A percentile compares a stretch with the other conserved stretches of the same genome.
phyloP scores from a whole-genome alignment of 2,797 vertebrate species.

The Falco columbarius region DNA sequence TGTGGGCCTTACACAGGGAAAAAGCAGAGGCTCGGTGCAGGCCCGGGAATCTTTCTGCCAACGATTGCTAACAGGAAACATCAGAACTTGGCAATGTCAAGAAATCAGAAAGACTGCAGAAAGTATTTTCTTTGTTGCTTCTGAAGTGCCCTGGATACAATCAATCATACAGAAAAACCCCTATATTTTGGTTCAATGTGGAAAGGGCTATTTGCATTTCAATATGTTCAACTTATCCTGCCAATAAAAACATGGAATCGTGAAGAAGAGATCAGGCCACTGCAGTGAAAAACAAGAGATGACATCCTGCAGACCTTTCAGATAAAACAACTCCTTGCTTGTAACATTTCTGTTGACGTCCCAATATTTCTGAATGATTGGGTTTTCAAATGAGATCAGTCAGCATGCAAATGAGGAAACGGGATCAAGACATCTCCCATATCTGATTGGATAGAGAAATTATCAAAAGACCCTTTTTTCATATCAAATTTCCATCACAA shows the following conservation, averaged over 20 bases:
- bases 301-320: conserved; percentile 47
- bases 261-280: conserved; percentile 48
- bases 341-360: conserved; percentile 19
- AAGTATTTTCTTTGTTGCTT: background rate
- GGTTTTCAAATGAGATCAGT: conserved; percentile 84
- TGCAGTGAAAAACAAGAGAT: conserved; percentile 48
- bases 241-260: conserved; percentile 28
- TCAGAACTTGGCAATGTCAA: background rate
- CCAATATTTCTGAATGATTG: conserved; percentile 57
- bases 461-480: conserved; percentile 85
- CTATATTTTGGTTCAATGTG: background rate
- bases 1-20: background rate
- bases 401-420: conserved; percentile 82
- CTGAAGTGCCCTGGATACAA: conserved; percentile 42
- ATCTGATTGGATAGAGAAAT: conserved; percentile 80
- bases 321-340: conserved; percentile 49
- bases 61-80: background rate
- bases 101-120: background rate
- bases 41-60: conserved; percentile 7
- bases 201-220: conserved; percentile 54
- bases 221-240: conserved; percentile 14
- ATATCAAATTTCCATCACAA: conserved; percentile 85
- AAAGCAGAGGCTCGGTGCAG: background rate
- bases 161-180: background rate
- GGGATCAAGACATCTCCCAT: conserved; percentile 81